A percentile compares a stretch with the other conserved stretches of the same genome.
These are phyloP conservation scores for Apaloderma vittatum DNA, from an alignment of 2,113 vertebrate genomes.

Conservation along the genomic window DNA sequence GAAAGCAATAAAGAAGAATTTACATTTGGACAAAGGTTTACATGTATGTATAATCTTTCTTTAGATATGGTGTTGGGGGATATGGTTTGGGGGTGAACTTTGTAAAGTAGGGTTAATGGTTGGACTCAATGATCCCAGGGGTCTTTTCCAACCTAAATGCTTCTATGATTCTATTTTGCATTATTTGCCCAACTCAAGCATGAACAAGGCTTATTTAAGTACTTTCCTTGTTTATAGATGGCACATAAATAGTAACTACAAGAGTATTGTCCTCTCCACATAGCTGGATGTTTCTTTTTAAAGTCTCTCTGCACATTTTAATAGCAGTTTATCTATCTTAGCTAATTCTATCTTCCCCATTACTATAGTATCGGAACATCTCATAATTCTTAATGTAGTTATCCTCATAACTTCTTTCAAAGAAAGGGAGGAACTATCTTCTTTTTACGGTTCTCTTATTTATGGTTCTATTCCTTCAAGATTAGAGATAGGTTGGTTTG, in stretches of 20 bases:
- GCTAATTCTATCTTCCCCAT: not conserved
- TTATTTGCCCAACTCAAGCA: not conserved
- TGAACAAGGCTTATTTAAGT: slow-evolving; percentile 42
- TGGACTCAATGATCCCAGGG: too few relatives aligned
- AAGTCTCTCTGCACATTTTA: not conserved
- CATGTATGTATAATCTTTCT: not conserved
- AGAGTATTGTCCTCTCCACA: not conserved
- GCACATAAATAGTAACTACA: slow-evolving; percentile 15
- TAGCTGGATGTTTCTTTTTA: slow-evolving; percentile 9
- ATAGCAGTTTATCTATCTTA: not conserved
- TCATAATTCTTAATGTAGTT: slow-evolving; percentile 14
- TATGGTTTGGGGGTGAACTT: too few relatives aligned
- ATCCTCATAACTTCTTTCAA: not conserved
- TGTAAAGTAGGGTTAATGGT: too few relatives aligned
- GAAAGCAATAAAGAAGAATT: slow-evolving; percentile 11
- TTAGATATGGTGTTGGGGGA: too few relatives aligned
- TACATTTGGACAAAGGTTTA: not conserved
- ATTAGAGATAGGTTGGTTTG: not conserved
- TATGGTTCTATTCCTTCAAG: not conserved
- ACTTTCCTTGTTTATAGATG: slow-evolving; percentile 8
- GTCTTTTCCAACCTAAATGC: too few relatives aligned
- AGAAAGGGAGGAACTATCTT: not conserved
- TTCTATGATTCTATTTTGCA: not conserved
- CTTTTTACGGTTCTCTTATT: not conserved
- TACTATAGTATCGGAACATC: not conserved